Conservation (phyloP, 2,113 vertebrate genomes). For the Prolemur simus region DNA sequence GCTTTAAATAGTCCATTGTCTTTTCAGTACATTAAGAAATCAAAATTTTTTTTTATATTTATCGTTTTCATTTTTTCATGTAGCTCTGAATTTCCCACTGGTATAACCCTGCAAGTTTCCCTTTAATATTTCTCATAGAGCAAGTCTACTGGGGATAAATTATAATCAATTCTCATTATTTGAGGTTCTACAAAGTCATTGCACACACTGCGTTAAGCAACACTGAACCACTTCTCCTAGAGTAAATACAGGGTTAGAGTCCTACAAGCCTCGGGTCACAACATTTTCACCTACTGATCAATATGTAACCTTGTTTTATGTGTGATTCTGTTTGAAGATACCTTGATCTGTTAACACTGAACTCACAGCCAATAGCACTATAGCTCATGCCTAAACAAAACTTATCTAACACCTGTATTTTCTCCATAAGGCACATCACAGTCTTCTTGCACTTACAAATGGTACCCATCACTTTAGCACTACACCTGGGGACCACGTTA, state of each 20-base stretch:
- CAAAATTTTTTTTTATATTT: neutral
- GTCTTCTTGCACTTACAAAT: neutral
- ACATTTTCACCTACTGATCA: neutral
- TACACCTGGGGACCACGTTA: neutral
- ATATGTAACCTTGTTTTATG: neutral
- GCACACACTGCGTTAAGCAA: neutral
- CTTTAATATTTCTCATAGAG: neutral
- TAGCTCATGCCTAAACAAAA: neutral
- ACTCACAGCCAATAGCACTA: neutral
- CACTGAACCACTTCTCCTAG: neutral
- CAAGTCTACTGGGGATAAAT: neutral
- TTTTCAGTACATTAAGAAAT: neutral
- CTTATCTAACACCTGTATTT: neutral
- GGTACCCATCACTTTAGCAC: neutral
- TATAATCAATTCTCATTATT: neutral
- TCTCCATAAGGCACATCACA: neutral
- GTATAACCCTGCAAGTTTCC: neutral
- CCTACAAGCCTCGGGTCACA: neutral
- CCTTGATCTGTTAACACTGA: neutral
- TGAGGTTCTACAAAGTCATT: neutral
- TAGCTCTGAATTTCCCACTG: neutral
- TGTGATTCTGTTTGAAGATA: neutral
- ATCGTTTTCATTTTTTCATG: neutral
- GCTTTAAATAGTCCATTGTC: neutral
- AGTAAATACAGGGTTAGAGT: neutral